phyloP scores from a whole-genome alignment of 2,888 invertebrate species.

The Drosophila melanosoma region DNA sequence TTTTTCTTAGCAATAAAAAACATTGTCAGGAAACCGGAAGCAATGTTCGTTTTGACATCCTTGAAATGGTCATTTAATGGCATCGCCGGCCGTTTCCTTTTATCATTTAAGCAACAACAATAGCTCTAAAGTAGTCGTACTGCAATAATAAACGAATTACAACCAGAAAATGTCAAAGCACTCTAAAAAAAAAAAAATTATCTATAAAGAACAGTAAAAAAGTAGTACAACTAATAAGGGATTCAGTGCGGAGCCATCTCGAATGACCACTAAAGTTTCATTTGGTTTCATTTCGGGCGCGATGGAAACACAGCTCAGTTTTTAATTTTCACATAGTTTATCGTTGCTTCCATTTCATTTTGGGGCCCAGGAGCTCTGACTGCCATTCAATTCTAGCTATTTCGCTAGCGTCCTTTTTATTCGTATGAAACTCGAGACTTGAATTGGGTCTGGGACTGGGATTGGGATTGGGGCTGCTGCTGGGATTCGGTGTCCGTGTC shows the following conservation, averaged over 20 bases:
- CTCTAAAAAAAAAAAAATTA: constrained; percentile 7
- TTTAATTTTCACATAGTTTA: constrained; percentile 75
- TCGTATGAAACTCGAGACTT: constrained; percentile 40
- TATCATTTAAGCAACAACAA: constrained; percentile 20
- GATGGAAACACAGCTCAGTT: constrained; percentile 30
- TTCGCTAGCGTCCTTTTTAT: constrained; percentile 66
- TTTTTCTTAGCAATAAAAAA: constrained; percentile 14
- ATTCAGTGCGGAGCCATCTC: neutral
- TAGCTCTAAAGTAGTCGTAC: constrained; percentile 27
- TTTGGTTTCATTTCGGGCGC: constrained; percentile 34
- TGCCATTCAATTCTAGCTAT: constrained; percentile 62
- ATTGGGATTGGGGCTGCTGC: neutral
- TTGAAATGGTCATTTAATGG: constrained; percentile 1
- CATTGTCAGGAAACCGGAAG: constrained; percentile 50
- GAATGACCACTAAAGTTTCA: constrained; percentile 44
- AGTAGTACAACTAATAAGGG: constrained; percentile 1
- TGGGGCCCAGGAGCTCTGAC: constrained; percentile 18
- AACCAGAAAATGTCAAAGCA: constrained; percentile 63
- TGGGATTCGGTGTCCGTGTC: constrained; percentile 3
- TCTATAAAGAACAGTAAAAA: constrained; percentile 1
- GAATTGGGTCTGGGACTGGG: neutral
- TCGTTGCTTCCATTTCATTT: constrained; percentile 60
- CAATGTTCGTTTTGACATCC: neutral
- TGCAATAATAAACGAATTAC: constrained; percentile 72
- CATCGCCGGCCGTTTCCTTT: constrained; percentile 35